Base-by-base conservation (phyloP, 2,113 vertebrate species). In the Ifrita kowaldi region DNA sequence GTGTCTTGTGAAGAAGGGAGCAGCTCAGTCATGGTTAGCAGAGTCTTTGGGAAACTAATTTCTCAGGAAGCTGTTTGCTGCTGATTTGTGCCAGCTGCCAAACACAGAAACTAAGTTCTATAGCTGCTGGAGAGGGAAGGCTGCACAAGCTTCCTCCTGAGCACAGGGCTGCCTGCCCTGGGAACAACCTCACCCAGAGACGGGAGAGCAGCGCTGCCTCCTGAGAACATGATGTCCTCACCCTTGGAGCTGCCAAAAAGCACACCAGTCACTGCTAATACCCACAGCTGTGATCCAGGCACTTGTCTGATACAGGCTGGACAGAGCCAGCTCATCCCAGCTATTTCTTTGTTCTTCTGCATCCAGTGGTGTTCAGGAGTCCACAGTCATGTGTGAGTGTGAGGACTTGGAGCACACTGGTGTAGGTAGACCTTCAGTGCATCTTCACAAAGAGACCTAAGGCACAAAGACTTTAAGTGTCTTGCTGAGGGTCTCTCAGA, bases 401-500 rank as follows among this genome's bases (percentile, higher is more conserved):
- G 71, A 89, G 71, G 67, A 42, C 55, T 55, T 76, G 52, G 47
- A 84, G 42, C 55, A 65, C 0, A 0, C 1, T 44, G 50, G 39
- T 3, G 24, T 12, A 81, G 59, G 59, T 1, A 46, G 46, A 76
- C 16, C 42, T 46, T 32, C 50, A 42, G 50, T 16, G 59, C 16
- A 63, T 63, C 62, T 57, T n/a, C 52, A 44, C 30, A 26, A 30
- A 49, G 55, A 63, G 5, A 47, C 42, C 32, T 11, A 73, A 80
- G 57, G 49, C 73, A 81, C 3, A 10, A 67, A 78, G 44, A 9
- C 70, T 62, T 52, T 3, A 35, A 79, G 39, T 16, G 15, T 49
- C 77, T 79, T 71, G n/a, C 84, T 49, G 62, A 95, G 37, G n/a
- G 46, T 88, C 50, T 64, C 77, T 50, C 56, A 50, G 52, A 96